Conservation (phyloP, 2,888 invertebrate species). For the Luffia ferchaultella region DNA sequence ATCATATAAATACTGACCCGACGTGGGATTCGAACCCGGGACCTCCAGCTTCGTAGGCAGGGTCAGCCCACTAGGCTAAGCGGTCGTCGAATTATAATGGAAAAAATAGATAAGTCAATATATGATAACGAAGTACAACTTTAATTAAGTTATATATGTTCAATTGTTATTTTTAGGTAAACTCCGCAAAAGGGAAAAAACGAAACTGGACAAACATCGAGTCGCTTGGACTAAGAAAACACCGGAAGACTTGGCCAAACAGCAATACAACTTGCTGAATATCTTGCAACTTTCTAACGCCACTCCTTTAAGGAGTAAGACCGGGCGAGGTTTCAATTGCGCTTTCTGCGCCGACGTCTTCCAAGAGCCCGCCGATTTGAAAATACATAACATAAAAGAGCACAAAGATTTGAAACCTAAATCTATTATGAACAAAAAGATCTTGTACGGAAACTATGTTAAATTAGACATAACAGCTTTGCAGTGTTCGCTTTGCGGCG, state of each 20-base stretch:
- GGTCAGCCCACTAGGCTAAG: too few species aligned
- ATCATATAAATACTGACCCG: too few species aligned
- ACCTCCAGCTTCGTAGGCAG: too few species aligned
- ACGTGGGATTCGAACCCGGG: too few species aligned
- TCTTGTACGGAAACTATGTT: conserved; percentile 18
- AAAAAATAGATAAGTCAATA: too few species aligned
- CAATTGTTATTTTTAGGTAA: conserved; percentile 1
- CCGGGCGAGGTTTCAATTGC: conserved; percentile 18
- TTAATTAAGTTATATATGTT: too few species aligned
- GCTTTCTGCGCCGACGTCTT: conserved; percentile 24
- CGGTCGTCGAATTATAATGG: too few species aligned
- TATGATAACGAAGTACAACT: too few species aligned
- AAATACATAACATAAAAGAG: conserved; percentile 21
- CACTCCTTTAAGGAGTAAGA: conserved; percentile 18
- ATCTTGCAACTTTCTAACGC: conserved; percentile 24
- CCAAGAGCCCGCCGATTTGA: conserved; percentile 20
- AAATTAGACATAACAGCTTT: conserved; percentile 27
- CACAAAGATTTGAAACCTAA: conserved; percentile 16
- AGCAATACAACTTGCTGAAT: conserved; percentile 15
- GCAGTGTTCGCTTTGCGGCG: conserved; percentile 23
- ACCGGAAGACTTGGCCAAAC: conserved; percentile 10
- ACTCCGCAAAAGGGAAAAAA: conserved; percentile 4
- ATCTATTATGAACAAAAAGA: conserved; percentile 12
- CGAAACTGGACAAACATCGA: conserved; percentile 6
- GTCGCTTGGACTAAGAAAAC: conserved; percentile 13